These are phyloP conservation scores for Antennarius maculatus DNA, from an alignment of 2,797 vertebrate genomes.

Conservation along the genomic window DNA sequence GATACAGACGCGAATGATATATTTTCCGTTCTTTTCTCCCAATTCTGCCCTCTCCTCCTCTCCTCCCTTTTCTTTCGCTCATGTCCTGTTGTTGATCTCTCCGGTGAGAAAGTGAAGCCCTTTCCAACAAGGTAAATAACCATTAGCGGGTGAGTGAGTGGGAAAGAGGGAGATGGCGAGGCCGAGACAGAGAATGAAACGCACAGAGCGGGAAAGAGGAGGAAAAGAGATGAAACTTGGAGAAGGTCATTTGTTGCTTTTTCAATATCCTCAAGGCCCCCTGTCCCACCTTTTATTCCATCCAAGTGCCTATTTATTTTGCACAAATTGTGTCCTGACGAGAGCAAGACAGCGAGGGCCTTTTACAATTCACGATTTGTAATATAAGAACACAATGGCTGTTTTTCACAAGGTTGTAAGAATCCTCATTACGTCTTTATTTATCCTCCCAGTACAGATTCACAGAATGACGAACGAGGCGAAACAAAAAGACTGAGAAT, in stretches of 20 bases:
- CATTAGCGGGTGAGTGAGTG: constrained; percentile 78
- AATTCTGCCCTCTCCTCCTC: constrained; percentile 21
- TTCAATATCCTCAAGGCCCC: constrained; percentile 77
- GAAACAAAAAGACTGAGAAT: constrained; percentile 28
- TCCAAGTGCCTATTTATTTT: constrained; percentile 79
- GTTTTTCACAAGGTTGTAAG: constrained; percentile 55
- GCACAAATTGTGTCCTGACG: constrained; percentile 54
- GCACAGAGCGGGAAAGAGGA: constrained; percentile 19
- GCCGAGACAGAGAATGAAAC: constrained; percentile 43
- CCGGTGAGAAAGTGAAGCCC: constrained; percentile 84
- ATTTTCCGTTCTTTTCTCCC: constrained; percentile 59
- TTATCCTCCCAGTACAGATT: constrained; percentile 62
- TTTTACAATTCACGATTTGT: constrained; percentile 69
- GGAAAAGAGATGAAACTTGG: constrained; percentile 77
- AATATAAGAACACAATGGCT: constrained; percentile 76
- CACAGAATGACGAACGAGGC: neutral
- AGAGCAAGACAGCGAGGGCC: constrained; percentile 47
- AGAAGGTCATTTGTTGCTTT: constrained; percentile 85
- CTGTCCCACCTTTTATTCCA: constrained; percentile 68
- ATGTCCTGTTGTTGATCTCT: constrained; percentile 60
- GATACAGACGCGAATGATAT: constrained; percentile 82
- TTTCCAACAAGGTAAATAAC: constrained; percentile 87
- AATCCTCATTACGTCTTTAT: constrained; percentile 81
- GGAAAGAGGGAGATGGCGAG: constrained; percentile 60
- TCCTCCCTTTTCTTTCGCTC: constrained; percentile 34